Base-by-base conservation (phyloP, 2,888 invertebrate genomes). In the Cerceris rybyensis region DNA sequence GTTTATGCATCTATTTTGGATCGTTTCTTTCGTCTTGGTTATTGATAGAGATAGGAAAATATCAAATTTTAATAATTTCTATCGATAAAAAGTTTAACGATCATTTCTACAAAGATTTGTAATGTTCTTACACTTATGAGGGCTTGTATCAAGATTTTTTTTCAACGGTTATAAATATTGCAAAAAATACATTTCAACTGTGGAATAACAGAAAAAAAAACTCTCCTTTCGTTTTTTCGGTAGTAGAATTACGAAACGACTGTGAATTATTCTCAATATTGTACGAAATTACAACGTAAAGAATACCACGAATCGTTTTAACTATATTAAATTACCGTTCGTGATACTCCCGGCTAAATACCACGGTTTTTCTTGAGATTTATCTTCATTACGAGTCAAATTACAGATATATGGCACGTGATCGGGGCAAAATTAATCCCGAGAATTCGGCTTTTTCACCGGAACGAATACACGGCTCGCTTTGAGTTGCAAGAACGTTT, bases 361-460 rank as follows among this genome's bases (percentile, higher is more conserved):
- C 17, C 14, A 46, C 6, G 55, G 67, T 75, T 79, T 82, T 82
- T 75, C 70, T 70, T 9, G 58, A 42, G 70, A 68, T 70, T 70
- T 69, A 68, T 71, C 67, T 63, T 80, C 74, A 71, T 82, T 71
- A 75, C 52, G 17, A 49, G 8, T 43, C 16, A 61, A 70, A 72
- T 82, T 82, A 52, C 76, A 59, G 69, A 64, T 28, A 78, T 78
- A 68, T 72, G 75, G 70, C 76, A 66, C 80, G 59, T 70, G 71
- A 82, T 74, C 54, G 66, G 74, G 59, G 71, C 76, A 76, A 80
- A 80, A 82, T 82, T 80, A 80, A 79, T 82, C 83, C 83, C 60
- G 74, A 41, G 73, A 82, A 76, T 74, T 57, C 58, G 50, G 11
- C 5, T 49, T 63, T 60, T 54, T 54, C 50, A 42, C 55, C n/a